These are phyloP conservation scores for Esperia sulphurella DNA, from an alignment of 2,888 invertebrate genomes.

Conservation along the genomic window DNA sequence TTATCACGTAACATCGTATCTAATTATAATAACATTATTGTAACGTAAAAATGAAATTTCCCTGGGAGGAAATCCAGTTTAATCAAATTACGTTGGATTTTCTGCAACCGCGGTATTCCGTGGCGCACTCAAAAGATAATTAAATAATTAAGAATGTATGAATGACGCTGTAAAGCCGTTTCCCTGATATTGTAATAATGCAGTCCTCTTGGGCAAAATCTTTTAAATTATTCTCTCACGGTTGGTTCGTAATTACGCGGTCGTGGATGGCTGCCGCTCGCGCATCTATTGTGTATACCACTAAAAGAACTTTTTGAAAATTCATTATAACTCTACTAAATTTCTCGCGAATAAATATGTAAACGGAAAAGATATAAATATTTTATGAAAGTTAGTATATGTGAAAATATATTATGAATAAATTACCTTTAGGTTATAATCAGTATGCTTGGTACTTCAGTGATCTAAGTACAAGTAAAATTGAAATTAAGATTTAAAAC, in stretches of 20 bases:
- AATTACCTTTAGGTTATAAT: too few species aligned
- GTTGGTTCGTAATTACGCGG: slow-evolving; percentile 61
- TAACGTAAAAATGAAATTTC: slow-evolving; percentile 40
- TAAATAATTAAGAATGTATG: slow-evolving; percentile 78
- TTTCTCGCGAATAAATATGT: neutral
- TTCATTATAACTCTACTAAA: slow-evolving; percentile 22
- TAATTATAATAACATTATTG: slow-evolving; percentile 39
- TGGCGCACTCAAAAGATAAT: slow-evolving; percentile 68
- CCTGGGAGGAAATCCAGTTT: slow-evolving; percentile 55
- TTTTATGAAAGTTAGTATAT: neutral
- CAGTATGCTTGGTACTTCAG: neutral
- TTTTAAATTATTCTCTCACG: slow-evolving; percentile 72
- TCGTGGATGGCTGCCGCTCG: slow-evolving; percentile 44
- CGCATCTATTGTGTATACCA: slow-evolving; percentile 46
- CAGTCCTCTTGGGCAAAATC: slow-evolving; percentile 72
- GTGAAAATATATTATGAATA: too few species aligned
- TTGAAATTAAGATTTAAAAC: neutral
- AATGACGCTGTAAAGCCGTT: slow-evolving; percentile 73
- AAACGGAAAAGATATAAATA: neutral
- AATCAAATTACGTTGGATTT: slow-evolving; percentile 62
- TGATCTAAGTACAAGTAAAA: neutral
- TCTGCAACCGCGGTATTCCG: slow-evolving; percentile 56
- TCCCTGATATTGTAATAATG: slow-evolving; percentile 75
- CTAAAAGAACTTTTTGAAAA: slow-evolving; percentile 31
- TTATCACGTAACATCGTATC: slow-evolving; percentile 7